phyloP scores from a whole-genome alignment of 1,140 invertebrate genomes.

The Neuroterus valhalla region DNA sequence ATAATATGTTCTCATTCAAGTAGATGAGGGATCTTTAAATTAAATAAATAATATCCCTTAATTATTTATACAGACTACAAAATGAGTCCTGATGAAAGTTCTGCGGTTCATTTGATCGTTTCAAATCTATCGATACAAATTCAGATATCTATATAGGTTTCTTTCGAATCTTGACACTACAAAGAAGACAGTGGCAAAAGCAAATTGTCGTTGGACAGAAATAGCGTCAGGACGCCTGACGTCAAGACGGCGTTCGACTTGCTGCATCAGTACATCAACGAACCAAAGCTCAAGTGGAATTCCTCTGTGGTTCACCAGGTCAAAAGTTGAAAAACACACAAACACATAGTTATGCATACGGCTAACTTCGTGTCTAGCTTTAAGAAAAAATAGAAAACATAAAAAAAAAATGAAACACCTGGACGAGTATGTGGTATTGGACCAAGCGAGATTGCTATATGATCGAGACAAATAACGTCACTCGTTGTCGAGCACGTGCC shows the following conservation, averaged over 20 bases:
- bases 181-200: not conserved
- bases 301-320: slow-evolving; percentile 33
- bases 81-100: too few species aligned
- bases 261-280: slow-evolving; percentile 33
- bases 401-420: slow-evolving; percentile 8
- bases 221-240: slow-evolving; percentile 49
- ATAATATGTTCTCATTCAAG: too few species aligned
- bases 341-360: too few species aligned
- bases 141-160: not conserved
- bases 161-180: not conserved
- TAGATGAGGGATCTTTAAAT: too few species aligned
- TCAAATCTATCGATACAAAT: not conserved
- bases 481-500: slow-evolving; percentile 28
- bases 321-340: slow-evolving; percentile 10
- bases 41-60: too few species aligned
- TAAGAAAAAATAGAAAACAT: too few species aligned
- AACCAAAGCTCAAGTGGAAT: slow-evolving; percentile 38
- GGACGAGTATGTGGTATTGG: slow-evolving; percentile 7
- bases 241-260: slow-evolving; percentile 42
- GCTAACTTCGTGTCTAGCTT: too few species aligned
- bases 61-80: too few species aligned
- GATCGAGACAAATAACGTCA: slow-evolving; percentile 25
- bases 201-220: slow-evolving; percentile 37
- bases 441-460: slow-evolving; percentile 6
- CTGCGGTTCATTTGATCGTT: too few species aligned